These are phyloP conservation scores for Melanogrammus aeglefinus DNA, from an alignment of 2,797 vertebrate species.

Conservation along the genomic window DNA sequence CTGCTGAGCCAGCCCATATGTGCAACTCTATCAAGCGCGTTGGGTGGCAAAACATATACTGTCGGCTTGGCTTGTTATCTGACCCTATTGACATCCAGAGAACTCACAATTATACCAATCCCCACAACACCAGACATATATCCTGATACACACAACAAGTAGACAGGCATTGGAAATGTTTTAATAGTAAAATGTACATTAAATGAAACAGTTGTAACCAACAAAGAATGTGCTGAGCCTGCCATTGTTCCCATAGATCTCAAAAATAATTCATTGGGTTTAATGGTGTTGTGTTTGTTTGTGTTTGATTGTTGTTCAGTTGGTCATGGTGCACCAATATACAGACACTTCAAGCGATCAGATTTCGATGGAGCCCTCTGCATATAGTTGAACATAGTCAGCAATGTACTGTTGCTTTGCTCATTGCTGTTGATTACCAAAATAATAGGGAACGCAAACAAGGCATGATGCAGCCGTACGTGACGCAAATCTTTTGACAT, in stretches of 20 bases:
- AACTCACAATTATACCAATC: constrained; percentile 31
- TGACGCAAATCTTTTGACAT: not conserved
- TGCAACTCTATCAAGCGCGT: constrained; percentile 31
- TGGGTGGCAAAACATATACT: constrained; percentile 16
- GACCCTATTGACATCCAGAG: constrained; percentile 36
- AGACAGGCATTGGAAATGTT: constrained; percentile 50
- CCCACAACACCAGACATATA: constrained; percentile 26
- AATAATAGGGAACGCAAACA: constrained; percentile 16
- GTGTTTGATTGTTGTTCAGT: not conserved
- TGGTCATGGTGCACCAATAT: not conserved
- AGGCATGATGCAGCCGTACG: not conserved
- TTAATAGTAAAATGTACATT: constrained; percentile 56
- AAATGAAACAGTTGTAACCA: constrained; percentile 53
- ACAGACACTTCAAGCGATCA: not conserved
- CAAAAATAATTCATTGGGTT: constrained; percentile 47
- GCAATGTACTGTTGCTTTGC: constrained; percentile 6
- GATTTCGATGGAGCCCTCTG: constrained; percentile 1
- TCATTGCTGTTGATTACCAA: constrained; percentile 18
- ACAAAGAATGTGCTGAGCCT: constrained; percentile 61
- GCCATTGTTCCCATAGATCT: constrained; percentile 58
- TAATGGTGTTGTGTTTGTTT: constrained; percentile 31
- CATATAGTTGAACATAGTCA: constrained; percentile 10
- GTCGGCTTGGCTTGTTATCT: constrained; percentile 24
- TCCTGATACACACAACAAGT: constrained; percentile 23
- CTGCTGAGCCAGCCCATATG: constrained; percentile 19